These are phyloP conservation scores for Acanthosepion lycidas DNA, from an alignment of 2,888 invertebrate species.

Conservation along the genomic window DNA sequence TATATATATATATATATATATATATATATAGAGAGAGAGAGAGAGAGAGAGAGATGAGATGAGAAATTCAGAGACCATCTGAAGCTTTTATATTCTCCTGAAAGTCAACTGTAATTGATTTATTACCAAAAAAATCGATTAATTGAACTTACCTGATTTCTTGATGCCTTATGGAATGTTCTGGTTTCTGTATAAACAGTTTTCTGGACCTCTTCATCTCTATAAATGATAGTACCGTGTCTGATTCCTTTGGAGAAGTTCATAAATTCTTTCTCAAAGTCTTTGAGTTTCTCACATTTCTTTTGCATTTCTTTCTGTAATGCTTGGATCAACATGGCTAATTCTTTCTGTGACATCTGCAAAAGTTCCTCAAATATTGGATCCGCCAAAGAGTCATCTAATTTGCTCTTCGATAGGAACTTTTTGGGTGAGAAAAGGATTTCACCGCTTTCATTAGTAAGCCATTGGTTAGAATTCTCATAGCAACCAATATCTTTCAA, in stretches of 20 bases:
- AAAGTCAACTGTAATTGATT: neutral
- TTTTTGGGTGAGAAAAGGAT: constrained; percentile 20
- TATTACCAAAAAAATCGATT: neutral
- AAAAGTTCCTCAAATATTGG: neutral
- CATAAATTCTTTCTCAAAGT: constrained; percentile 64
- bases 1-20: neutral
- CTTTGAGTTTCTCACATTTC: constrained; percentile 61
- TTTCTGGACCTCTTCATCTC: constrained; percentile 42
- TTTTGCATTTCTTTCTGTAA: constrained; percentile 58
- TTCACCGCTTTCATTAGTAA: neutral
- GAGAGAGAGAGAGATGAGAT: too few relatives aligned
- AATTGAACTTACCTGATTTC: neutral
- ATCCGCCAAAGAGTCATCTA: neutral
- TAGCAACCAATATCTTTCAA: neutral
- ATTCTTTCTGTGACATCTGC: constrained; percentile 8
- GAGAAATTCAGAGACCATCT: neutral
- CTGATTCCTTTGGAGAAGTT: constrained; percentile 45
- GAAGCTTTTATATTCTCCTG: neutral
- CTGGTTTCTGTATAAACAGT: constrained; percentile 35
- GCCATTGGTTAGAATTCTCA: neutral
- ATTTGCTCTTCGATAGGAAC: neutral
- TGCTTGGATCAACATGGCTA: constrained; percentile 7
- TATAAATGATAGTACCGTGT: neutral
- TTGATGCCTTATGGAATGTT: constrained; percentile 42
- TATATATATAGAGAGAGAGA: too few relatives aligned